Conservation (phyloP, 1,140 invertebrate species). For the Colletes latitarsis region DNA sequence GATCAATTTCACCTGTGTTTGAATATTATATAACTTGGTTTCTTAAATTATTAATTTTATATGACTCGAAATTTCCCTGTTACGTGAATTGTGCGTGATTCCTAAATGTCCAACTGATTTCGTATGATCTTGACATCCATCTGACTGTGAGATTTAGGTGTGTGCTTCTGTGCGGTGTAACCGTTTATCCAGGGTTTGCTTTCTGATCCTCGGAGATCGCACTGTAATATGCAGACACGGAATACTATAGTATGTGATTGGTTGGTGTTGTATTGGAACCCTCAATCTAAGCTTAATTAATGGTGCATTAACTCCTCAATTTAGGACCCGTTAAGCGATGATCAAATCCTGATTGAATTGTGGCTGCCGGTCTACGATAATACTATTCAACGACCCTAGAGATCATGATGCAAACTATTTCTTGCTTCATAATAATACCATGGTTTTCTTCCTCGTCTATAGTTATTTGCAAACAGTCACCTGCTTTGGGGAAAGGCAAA, state of each 20-base stretch:
- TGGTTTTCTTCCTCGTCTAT: neutral
- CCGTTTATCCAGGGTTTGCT: neutral
- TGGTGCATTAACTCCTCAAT: neutral
- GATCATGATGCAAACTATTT: neutral
- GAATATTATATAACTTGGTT: no score
- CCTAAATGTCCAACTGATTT: neutral
- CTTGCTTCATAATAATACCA: neutral
- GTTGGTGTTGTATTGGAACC: neutral
- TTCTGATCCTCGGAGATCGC: neutral
- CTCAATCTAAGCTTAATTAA: neutral
- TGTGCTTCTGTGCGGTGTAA: neutral
- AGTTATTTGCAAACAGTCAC: conserved; percentile 76
- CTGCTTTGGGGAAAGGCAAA: conserved; percentile 91
- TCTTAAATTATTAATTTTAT: no score
- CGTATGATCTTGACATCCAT: neutral
- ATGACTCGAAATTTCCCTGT: neutral
- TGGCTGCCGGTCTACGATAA: neutral
- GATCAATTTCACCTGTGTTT: neutral
- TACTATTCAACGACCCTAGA: neutral
- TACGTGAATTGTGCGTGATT: neutral
- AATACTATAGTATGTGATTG: neutral
- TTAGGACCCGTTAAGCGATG: neutral
- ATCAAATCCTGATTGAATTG: neutral
- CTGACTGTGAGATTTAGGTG: neutral
- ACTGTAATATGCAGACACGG: neutral